Percentiles rank a stretch among this genome's conserved stretches.
Conservation (phyloP, 2,113 vertebrate genomes). For the Catharus fuscescens region DNA sequence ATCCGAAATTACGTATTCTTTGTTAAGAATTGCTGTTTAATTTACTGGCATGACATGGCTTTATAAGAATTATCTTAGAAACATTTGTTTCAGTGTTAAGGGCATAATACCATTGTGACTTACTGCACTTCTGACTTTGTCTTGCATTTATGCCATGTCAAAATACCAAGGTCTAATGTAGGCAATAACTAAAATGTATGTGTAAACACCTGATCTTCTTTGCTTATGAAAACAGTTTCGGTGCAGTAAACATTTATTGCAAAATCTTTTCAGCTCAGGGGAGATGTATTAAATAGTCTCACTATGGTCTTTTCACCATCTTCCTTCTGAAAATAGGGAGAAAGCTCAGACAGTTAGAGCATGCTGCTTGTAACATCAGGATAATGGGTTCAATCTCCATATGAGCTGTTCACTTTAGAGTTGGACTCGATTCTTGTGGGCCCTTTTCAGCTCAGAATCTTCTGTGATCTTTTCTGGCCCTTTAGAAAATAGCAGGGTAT, state of each 20-base stretch:
- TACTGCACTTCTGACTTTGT: neutral
- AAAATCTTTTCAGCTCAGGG: neutral
- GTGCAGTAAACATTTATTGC: neutral
- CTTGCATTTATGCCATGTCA: neutral
- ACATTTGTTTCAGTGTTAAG: neutral
- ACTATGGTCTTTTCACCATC: neutral
- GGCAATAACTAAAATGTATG: neutral
- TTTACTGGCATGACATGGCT: neutral
- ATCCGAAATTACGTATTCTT: neutral
- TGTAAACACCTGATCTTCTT: neutral
- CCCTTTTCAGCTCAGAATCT: neutral
- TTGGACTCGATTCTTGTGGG: neutral
- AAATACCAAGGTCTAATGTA: neutral
- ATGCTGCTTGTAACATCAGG: neutral
- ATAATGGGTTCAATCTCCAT: neutral
- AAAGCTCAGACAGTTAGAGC: neutral
- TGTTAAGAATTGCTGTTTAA: neutral
- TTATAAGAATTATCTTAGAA: neutral
- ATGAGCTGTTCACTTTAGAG: neutral
- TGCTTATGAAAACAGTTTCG: accelerated
- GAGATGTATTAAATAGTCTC: neutral
- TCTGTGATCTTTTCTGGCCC: neutral
- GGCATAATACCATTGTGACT: neutral
- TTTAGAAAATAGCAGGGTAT: neutral
- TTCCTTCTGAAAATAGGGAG: neutral